Percentiles rank a stretch among this genome's conserved stretches.
Conservation (phyloP, 2,888 invertebrate species). For the Drosophila paramelanica region DNA sequence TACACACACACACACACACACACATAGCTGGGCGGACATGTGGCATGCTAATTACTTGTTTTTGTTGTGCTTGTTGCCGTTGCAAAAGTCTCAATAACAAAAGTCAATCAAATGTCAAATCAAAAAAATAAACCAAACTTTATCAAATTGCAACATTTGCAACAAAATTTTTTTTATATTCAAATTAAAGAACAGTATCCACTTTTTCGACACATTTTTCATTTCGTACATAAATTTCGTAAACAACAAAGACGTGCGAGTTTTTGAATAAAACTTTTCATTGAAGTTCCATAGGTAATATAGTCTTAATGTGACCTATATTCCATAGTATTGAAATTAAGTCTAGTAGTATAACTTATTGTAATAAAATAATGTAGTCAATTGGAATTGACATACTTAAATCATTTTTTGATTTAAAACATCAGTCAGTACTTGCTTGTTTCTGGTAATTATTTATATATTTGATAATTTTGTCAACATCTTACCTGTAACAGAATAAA, state of each 20-base stretch:
- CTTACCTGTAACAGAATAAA: conserved; percentile 41
- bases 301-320: no score
- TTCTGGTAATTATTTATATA: background rate
- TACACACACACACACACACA: conserved; percentile 15
- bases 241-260: no score
- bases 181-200: background rate
- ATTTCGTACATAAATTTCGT: background rate
- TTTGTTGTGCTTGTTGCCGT: conserved; percentile 23
- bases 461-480: background rate
- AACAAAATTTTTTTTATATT: background rate
- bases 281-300: no score
- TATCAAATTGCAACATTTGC: conserved; percentile 26
- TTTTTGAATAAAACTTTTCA: no score
- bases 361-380: no score
- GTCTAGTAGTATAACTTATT: no score
- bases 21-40: conserved; percentile 37
- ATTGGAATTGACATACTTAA: no score
- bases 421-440: conserved; percentile 15
- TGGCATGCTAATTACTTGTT: conserved; percentile 56
- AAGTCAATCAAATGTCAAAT: conserved; percentile 53
- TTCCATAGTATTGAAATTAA: no score
- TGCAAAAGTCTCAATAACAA: conserved; percentile 54
- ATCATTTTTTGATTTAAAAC: background rate
- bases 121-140: conserved; percentile 26
- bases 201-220: background rate